Conservation (phyloP, 2,888 invertebrate genomes). For the Adelognathus sp. region DNA sequence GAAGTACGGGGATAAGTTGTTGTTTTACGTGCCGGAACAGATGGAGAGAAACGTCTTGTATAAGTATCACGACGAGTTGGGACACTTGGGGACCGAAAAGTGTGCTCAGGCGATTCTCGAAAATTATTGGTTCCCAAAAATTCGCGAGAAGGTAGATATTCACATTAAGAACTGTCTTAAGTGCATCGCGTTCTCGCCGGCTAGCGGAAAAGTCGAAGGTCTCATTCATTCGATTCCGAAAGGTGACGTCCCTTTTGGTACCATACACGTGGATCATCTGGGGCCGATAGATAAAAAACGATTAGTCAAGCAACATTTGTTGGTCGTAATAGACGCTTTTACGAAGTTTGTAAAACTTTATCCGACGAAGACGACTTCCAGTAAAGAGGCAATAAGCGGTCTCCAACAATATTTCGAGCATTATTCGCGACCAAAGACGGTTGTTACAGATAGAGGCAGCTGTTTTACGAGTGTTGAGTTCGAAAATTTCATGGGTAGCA, state of each 20-base stretch:
- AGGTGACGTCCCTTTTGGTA: slow-evolving; percentile 53
- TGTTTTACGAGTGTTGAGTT: slow-evolving; percentile 69
- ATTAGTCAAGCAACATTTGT: slow-evolving; percentile 67
- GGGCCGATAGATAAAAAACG: slow-evolving; percentile 63
- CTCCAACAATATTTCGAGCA: slow-evolving; percentile 58
- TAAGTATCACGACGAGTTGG: slow-evolving; percentile 61
- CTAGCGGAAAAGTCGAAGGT: slow-evolving; percentile 51
- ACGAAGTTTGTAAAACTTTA: slow-evolving; percentile 68
- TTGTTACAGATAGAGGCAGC: slow-evolving; percentile 69
- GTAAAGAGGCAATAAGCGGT: slow-evolving; percentile 57
- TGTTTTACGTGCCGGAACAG: slow-evolving; percentile 61
- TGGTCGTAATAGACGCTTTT: slow-evolving; percentile 68
- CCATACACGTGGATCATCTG: slow-evolving; percentile 56
- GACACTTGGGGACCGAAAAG: slow-evolving; percentile 61
- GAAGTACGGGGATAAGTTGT: slow-evolving; percentile 35
- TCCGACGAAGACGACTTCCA: slow-evolving; percentile 57
- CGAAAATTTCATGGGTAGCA: slow-evolving; percentile 58
- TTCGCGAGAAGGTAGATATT: slow-evolving; percentile 32
- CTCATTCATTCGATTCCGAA: slow-evolving; percentile 56
- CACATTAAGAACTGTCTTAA: slow-evolving; percentile 58
- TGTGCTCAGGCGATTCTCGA: slow-evolving; percentile 36
- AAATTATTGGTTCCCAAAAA: slow-evolving; percentile 56
- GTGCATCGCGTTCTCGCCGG: slow-evolving; percentile 52
- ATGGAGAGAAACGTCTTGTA: slow-evolving; percentile 53
- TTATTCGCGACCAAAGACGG: slow-evolving; percentile 59